Conservation (phyloP, 1,140 invertebrate species). For the Hyles vespertilio region DNA sequence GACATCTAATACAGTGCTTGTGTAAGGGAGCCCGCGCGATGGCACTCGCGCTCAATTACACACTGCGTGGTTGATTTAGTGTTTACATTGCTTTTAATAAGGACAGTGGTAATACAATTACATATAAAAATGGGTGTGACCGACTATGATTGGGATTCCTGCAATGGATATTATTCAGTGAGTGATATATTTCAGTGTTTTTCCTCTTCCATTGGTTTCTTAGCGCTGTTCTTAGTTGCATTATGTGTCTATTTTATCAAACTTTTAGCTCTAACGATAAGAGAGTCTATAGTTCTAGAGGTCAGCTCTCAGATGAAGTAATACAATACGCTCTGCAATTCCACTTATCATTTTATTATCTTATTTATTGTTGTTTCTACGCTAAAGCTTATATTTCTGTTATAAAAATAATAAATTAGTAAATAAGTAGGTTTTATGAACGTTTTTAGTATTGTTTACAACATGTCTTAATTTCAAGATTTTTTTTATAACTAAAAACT, state of each 20-base stretch:
- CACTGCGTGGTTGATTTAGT: slow-evolving; percentile 39
- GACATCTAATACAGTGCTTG: slow-evolving; percentile 11
- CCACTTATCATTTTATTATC: neutral
- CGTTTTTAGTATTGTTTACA: no score
- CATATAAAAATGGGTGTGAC: slow-evolving; percentile 67
- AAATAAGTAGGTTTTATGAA: no score
- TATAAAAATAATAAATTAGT: no score
- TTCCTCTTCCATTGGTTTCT: neutral
- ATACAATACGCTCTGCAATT: no score
- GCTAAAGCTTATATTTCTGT: no score
- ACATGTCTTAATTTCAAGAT: no score
- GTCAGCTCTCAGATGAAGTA: no score
- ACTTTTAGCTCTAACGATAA: no score
- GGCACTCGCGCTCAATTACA: slow-evolving; percentile 14
- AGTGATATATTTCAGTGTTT: slow-evolving; percentile 28
- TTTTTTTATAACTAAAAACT: no score
- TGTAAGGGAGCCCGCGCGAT: slow-evolving; percentile 18
- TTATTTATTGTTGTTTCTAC: neutral
- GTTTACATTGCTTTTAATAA: slow-evolving; percentile 35
- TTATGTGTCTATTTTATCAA: no score
- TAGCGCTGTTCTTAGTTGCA: no score
- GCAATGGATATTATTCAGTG: slow-evolving; percentile 67
- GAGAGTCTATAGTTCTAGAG: no score
- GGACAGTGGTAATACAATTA: slow-evolving; percentile 35
- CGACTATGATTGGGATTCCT: slow-evolving; percentile 68